Conservation (phyloP, 2,888 invertebrate genomes). For the Lacanobia oleracea region DNA sequence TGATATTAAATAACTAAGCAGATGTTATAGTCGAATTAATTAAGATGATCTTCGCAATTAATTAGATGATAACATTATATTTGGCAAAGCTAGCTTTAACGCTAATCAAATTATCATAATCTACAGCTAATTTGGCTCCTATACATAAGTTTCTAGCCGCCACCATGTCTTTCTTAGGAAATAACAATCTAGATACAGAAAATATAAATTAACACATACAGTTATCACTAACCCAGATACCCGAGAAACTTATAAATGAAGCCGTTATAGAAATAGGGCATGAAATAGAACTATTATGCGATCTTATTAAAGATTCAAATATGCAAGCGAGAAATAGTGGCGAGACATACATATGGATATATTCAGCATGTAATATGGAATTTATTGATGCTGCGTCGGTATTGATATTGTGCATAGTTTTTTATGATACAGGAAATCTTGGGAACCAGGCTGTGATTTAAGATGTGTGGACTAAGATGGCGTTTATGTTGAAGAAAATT, state of each 20-base stretch:
- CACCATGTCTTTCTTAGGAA: slow-evolving; percentile 14
- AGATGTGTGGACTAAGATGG: slow-evolving; percentile 50
- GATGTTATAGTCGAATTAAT: slow-evolving; percentile 11
- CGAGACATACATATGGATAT: slow-evolving; percentile 65
- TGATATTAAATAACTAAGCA: slow-evolving; percentile 5
- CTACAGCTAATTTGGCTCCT: slow-evolving; percentile 2
- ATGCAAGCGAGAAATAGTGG: slow-evolving; percentile 69
- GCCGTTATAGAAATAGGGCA: slow-evolving; percentile 62
- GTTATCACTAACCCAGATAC: slow-evolving; percentile 35
- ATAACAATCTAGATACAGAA: slow-evolving; percentile 45
- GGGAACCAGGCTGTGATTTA: slow-evolving; percentile 59
- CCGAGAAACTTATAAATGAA: slow-evolving; percentile 48
- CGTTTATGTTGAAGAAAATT: slow-evolving; percentile 41
- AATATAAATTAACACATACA: slow-evolving; percentile 42
- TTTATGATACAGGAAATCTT: slow-evolving; percentile 64
- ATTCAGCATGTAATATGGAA: slow-evolving; percentile 53
- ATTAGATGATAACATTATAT: background rate
- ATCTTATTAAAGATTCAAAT: slow-evolving; percentile 73
- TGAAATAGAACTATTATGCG: slow-evolving; percentile 62
- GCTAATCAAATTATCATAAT: slow-evolving; percentile 8
- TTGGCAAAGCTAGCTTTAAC: slow-evolving; percentile 6
- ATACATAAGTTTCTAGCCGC: slow-evolving; percentile 3
- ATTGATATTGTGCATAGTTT: slow-evolving; percentile 63
- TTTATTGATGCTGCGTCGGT: slow-evolving; percentile 55
- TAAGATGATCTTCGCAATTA: slow-evolving; percentile 10